These are phyloP conservation scores for Drosophila pachea DNA, from an alignment of 1,140 invertebrate species.

Conservation along the genomic window DNA sequence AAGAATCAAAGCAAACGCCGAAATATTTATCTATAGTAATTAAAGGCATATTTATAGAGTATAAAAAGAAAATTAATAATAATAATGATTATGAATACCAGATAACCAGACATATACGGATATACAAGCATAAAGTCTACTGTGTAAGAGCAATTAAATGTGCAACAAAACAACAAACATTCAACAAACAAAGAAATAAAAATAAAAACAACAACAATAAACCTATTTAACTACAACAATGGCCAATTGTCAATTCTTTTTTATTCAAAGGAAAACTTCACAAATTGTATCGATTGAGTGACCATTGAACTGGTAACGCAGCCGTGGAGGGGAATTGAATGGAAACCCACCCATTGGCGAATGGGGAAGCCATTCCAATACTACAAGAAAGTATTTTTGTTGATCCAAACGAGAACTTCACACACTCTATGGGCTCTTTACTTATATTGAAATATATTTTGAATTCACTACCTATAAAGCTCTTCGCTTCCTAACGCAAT, in stretches of 20 bases:
- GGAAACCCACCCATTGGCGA: too few species aligned
- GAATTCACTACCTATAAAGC: neutral
- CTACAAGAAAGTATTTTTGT: constrained; percentile 1
- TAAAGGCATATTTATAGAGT: constrained; percentile 75
- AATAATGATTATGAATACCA: constrained; percentile 31
- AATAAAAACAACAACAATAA: constrained; percentile 65
- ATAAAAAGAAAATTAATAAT: constrained; percentile 49
- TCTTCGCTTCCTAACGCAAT: too few species aligned
- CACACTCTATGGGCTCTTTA: neutral
- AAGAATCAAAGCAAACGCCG: constrained; percentile 68
- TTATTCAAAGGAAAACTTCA: neutral
- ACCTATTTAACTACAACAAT: constrained; percentile 68
- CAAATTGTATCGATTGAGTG: neutral
- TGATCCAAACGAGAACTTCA: too few species aligned
- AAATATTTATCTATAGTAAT: constrained; percentile 77
- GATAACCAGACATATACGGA: neutral
- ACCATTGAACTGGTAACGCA: neutral
- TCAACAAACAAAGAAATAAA: constrained; percentile 30
- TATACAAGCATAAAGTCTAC: constrained; percentile 59
- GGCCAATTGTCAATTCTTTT: constrained; percentile 3
- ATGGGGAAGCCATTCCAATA: too few species aligned
- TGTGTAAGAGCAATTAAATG: constrained; percentile 68
- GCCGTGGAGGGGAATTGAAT: too few species aligned
- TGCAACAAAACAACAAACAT: constrained; percentile 48
- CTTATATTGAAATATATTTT: neutral